Evolutionary conservation across 2,888 invertebrate species (phyloP), one percentile per base, ranked within the genome.

Genomic region (Oscheius sp.): DNA sequence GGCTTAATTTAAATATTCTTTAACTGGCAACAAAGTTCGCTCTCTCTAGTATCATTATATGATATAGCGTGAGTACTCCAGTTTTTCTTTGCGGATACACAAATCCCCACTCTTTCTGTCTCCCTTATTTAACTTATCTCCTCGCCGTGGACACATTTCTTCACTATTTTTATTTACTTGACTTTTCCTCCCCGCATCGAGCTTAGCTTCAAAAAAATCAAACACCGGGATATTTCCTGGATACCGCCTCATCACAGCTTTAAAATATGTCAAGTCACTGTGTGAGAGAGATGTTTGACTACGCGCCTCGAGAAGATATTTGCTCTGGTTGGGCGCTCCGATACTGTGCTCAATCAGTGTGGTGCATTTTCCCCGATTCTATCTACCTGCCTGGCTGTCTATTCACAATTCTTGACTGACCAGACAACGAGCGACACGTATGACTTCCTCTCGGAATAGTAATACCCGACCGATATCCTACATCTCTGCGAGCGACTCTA

Each of bases 271-370:
- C 66, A 66, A 66, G 66, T 21, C 66, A 35, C 66, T 25, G 43
- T 43, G 58, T 27, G 35, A 23, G 49, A 58, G 58, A 45, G 52
- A 52, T 66, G 66, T 66, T 66, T 66, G 66, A 66, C 66, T 66
- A 66, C 66, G 66, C 66, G 66, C 66, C 35, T 35, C 35, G 35
- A 9, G 49, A 45, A 35, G 66, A 66, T 66, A 66, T 66, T 66
- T 66, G 66, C 66, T 52, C 66, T 66, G 66, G 66, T 66, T 66
- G 66, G 52, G 66, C 66, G 66, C 66, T n/a, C 35, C 66, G 66
- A 66, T 66, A 66, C 66, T 52, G 66, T 66, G 66, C 49, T 49
- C 66, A 52, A 52, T 66, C 64, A 49, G 49, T 59, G 59, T 35
- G 35, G 35, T 35, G 35, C 61, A 61, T 61, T 61, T 43, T 45